Conservation (phyloP, 2,113 vertebrate genomes). For the Ammodytes dubius region DNA sequence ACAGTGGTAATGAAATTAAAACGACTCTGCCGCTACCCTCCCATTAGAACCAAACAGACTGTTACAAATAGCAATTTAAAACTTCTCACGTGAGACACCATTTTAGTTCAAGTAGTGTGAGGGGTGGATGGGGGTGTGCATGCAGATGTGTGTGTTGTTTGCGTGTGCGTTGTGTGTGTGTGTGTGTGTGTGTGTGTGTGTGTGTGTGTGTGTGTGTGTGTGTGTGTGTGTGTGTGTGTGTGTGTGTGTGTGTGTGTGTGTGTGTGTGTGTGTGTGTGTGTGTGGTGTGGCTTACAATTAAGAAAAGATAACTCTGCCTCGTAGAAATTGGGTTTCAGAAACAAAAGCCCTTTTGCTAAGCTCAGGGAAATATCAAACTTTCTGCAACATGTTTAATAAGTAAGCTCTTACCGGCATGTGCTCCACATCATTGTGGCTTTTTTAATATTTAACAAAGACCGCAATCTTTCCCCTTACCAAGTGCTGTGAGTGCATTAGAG, state of each 20-base stretch:
- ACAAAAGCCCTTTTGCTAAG: neutral
- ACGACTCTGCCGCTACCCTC: constrained; percentile 50
- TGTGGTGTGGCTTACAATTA: neutral
- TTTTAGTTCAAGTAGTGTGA: constrained; percentile 27
- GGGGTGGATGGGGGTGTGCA: neutral
- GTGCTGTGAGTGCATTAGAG: neutral
- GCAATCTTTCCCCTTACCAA: neutral
- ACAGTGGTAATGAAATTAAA: constrained; percentile 74
- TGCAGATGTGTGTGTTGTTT: neutral
- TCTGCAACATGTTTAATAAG: neutral
- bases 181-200: neutral
- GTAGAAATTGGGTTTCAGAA: neutral
- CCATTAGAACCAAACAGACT: constrained; percentile 66
- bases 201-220: neutral
- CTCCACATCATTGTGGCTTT: neutral
- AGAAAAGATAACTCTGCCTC: neutral
- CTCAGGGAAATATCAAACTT: neutral
- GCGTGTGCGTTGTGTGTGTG: neutral
- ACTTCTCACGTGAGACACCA: constrained; percentile 44
- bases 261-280: too few relatives aligned
- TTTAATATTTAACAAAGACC: neutral
- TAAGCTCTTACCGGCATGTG: neutral
- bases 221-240: neutral
- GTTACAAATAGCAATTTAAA: constrained; percentile 64
- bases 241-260: too few relatives aligned